These are phyloP conservation scores for Meloidogyne exigua DNA, from an alignment of 1,140 invertebrate genomes.

Conservation along the genomic window DNA sequence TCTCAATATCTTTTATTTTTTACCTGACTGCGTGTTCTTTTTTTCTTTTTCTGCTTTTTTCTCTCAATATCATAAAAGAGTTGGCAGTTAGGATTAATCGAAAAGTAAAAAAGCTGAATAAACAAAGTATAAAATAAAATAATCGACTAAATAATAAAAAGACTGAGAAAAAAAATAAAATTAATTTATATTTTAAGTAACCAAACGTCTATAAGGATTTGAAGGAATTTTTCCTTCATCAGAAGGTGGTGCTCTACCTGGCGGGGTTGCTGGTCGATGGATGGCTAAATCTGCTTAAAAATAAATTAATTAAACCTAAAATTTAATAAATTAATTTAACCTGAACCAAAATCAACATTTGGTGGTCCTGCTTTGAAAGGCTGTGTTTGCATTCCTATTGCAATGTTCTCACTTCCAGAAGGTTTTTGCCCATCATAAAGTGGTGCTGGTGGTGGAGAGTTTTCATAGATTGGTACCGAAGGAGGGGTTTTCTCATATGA, in stretches of 20 bases:
- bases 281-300: neutral
- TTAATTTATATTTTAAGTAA: constrained; percentile 1
- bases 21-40: neutral
- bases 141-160: neutral
- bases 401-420: neutral
- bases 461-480: neutral
- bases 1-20: neutral
- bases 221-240: neutral
- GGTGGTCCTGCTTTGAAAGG: neutral
- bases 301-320: too few relatives aligned
- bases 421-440: neutral
- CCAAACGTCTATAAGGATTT: neutral
- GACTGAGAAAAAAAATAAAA: neutral
- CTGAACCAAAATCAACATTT: neutral
- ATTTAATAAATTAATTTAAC: neutral
- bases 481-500: neutral
- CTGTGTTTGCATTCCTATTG: neutral
- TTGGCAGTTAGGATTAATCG: constrained; percentile 1
- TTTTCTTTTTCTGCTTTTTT: neutral
- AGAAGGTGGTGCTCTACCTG: neutral
- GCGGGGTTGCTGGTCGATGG: neutral
- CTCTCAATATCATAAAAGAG: neutral
- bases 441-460: neutral
- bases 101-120: constrained; percentile 5
- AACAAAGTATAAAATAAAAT: neutral